These are phyloP conservation scores for Piscicola geometra DNA, from an alignment of 2,888 invertebrate species.

Conservation along the genomic window DNA sequence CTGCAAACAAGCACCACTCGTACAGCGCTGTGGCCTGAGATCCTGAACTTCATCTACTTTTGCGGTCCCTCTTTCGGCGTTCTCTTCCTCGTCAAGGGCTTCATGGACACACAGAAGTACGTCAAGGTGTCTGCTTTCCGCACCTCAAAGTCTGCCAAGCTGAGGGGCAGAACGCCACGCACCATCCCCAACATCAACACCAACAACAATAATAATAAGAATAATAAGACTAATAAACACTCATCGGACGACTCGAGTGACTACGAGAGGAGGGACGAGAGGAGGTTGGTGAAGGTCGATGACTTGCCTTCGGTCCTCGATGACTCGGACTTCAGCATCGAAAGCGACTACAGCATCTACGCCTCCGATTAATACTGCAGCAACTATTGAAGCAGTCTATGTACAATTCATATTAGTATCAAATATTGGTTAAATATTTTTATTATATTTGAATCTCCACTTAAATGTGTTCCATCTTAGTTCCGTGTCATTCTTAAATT, in stretches of 20 bases:
- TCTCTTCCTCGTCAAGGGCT: slow-evolving; percentile 22
- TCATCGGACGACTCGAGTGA: neutral
- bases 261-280: neutral
- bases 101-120: slow-evolving; percentile 22
- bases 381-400: no score
- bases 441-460: no score
- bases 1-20: no score
- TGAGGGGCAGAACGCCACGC: slow-evolving; percentile 10
- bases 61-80: slow-evolving; percentile 20
- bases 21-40: slow-evolving; percentile 31
- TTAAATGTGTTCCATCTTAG: no score
- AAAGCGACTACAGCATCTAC: slow-evolving; percentile 25
- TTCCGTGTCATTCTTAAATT: no score
- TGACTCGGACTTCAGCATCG: slow-evolving; percentile 10
- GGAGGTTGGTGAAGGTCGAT: no score
- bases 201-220: neutral
- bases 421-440: no score
- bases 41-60: slow-evolving; percentile 25
- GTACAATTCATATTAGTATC: no score
- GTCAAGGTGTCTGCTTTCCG: slow-evolving; percentile 25
- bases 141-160: slow-evolving; percentile 9
- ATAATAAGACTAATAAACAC: neutral
- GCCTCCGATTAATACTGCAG: slow-evolving; percentile 21
- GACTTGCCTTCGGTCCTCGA: neutral
- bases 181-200: slow-evolving; percentile 27